phyloP scores from a whole-genome alignment of 2,797 vertebrate species.

The Macropus fuliginosus region DNA sequence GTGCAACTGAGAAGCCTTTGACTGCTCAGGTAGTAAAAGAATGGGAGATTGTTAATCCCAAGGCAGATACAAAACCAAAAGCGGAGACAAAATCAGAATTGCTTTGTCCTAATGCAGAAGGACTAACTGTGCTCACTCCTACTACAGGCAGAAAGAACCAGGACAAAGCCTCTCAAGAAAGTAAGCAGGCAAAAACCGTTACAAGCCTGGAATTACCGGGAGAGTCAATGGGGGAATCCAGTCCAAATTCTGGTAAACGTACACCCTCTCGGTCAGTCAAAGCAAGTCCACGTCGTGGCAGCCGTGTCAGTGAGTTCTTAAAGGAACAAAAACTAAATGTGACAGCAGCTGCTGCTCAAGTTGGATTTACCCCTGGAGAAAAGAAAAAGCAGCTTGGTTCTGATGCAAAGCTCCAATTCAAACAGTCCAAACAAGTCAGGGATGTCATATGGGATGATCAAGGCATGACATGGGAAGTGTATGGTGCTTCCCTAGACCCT shows the following conservation, averaged over 20 bases:
- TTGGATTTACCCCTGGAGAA: conserved; percentile 71
- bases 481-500: conserved; percentile 95
- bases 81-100: conserved; percentile 63
- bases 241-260: conserved; percentile 60
- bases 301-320: conserved; percentile 76
- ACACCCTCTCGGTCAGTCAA: conserved; percentile 53
- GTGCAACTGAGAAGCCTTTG: conserved; percentile 39
- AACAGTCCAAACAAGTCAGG: conserved; percentile 87
- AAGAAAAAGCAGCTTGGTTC: conserved; percentile 80
- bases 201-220: conserved; percentile 69
- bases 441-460: conserved; percentile 99
- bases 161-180: conserved; percentile 26
- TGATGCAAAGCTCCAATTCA: conserved; percentile 79
- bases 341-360: conserved; percentile 73
- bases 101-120: conserved; percentile 70
- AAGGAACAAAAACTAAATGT: conserved; percentile 69
- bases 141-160: conserved; percentile 64
- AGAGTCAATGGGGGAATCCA: conserved; percentile 44
- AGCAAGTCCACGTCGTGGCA: conserved; percentile 71
- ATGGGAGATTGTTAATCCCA: conserved; percentile 11
- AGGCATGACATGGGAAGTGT: conserved; percentile 99
- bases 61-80: conserved; percentile 63
- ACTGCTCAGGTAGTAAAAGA: conserved; percentile 59
- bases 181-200: conserved; percentile 28
- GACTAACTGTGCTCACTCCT: neutral